Base-by-base conservation (phyloP, 2,888 invertebrate species). In the Agriopis aurantiaria region DNA sequence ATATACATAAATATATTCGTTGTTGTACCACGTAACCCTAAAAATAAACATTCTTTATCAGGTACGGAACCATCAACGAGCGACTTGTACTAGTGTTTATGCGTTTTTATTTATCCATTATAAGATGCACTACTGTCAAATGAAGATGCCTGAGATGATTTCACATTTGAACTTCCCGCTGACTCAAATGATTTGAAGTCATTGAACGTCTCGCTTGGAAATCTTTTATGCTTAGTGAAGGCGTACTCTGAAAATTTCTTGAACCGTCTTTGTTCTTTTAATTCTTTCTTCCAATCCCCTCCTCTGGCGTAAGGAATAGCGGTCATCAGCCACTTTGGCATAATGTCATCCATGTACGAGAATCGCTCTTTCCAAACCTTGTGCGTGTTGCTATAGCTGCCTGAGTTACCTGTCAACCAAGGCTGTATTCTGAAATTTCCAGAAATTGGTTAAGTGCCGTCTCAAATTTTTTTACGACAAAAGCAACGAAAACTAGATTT, bases 351-450 rank as follows among this genome's bases (percentile, higher is more conserved):
- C 86, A 87, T 86, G 71, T 87, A 89, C 69, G 82, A 86, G 65
- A 87, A 92, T 5, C 91, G 80, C 46, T 86, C 82, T 9, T 75
- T 78, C 91, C 91, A 92, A 1, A 87, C 81, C 74, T 77, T 88
- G 68, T 85, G 86, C 0, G 91, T 87, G 3, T 88, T 85, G 59
- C 81, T 81, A 69, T 81, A 90, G 68, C 82, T 81, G 0, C 84
- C 86, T 0, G 81, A 78, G 14, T 69, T 76, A 0, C 90, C 89
- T 33, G 86, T 82, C 14, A 89, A 48, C 91, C 91, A 91, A 41
- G 78, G 68, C 0, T 90, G 90, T 52, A 91, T 48, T 46, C 91
- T 91, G 77, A 9, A 76, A 68, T 8, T 33, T 5, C 43, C 14
- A 52, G 8, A 43, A 12, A 41, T 49, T n/a, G 12, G n/a, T 55